phyloP scores from a whole-genome alignment of 2,888 invertebrate genomes.

The Machimus rusticus region DNA sequence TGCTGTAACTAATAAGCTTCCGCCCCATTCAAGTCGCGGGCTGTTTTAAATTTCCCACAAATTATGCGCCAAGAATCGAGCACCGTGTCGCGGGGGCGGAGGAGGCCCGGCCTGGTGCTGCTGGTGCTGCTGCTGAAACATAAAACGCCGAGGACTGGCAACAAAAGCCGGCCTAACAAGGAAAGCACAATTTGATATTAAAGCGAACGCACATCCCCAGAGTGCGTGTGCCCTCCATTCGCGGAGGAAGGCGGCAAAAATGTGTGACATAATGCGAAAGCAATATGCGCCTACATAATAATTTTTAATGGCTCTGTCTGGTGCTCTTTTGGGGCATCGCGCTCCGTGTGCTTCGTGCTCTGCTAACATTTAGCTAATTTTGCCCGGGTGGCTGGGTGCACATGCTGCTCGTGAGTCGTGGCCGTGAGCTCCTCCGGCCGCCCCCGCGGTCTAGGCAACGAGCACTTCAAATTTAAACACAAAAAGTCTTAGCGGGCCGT shows the following conservation, averaged over 20 bases:
- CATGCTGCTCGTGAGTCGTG: background rate
- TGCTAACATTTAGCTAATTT: background rate
- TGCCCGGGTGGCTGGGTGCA: background rate
- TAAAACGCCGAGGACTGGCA: background rate
- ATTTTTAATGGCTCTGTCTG: conserved; percentile 5
- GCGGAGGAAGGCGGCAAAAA: background rate
- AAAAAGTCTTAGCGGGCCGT: background rate
- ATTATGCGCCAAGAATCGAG: background rate
- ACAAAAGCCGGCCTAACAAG: background rate
- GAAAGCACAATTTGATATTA: background rate
- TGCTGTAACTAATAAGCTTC: background rate
- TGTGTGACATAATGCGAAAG: conserved; percentile 1
- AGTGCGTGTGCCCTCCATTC: background rate
- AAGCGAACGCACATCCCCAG: background rate
- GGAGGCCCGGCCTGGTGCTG: background rate
- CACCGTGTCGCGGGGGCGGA: background rate
- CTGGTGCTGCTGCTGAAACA: background rate
- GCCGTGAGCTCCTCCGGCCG: background rate
- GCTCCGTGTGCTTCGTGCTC: background rate
- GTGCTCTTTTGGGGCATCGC: background rate
- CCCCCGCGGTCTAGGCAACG: background rate
- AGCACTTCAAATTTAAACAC: background rate
- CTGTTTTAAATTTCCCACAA: background rate
- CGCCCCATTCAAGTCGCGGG: background rate
- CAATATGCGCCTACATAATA: conserved; percentile 9